Evolutionary conservation across 2,113 vertebrate genomes (phyloP), one percentile per base, ranked within the genome.

Genomic region (Prunella himalayana): DNA sequence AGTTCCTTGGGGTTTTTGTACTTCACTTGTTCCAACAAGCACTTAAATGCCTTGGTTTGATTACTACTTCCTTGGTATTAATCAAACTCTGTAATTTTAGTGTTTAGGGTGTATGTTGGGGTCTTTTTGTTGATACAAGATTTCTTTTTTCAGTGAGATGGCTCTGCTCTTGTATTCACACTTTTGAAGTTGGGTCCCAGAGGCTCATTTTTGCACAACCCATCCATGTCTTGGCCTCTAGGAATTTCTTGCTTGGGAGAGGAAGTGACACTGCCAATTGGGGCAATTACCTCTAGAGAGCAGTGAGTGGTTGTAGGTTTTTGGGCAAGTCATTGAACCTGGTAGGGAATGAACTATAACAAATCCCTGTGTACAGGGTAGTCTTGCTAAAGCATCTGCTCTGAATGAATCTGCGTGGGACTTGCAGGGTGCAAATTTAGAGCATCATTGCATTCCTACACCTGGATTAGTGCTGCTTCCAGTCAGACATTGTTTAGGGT

Each of bases 181-280:
- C 13, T 15, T 69, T 50, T 53, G 50, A 86, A 73, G 12, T 0
- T 75, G 60, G 4, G 25, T 53, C 16, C 27, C 27, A 30, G 42
- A 47, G 63, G 23, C 35, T 79, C 11, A 10, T 45, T 84, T 73
- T 45, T 44, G 37, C 51, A 39, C 12, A 51, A 7, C 37, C 45
- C 9, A n/a, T 54, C n/a, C 12, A 10, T 25, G 24, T 42, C 59
- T 72, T 77, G 22, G 37, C 35, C 22, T 37, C 28, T 3, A 39
- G 72, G 37, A 79, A 37, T 85, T 73, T 81, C 56, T 84, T 90
- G 21, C 47, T 65, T 72, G 64, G 50, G 24, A 77, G 21, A 35
- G 31, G 21, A 56, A 31, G n/a, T 13, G 9, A 27, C 4, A 4
- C n/a, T 61, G 49, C 47, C 21, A 45, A 0, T 0, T 69, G 61